These are phyloP conservation scores for Wiebesia pumilae DNA, from an alignment of 1,140 invertebrate species.

Conservation along the genomic window DNA sequence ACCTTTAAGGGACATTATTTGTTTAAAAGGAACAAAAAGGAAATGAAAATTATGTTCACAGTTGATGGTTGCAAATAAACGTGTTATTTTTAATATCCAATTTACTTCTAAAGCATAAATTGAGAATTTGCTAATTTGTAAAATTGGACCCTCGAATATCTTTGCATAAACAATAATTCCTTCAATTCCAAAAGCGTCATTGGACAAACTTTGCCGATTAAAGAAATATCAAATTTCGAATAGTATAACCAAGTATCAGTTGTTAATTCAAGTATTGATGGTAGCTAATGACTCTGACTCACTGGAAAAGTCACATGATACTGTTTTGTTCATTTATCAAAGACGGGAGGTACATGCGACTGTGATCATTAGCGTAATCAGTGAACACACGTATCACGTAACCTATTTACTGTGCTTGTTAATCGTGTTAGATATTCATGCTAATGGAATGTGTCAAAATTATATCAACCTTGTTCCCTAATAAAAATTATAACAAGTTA, in stretches of 20 bases:
- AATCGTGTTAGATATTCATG: not conserved
- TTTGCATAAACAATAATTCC: not conserved
- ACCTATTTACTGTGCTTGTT: not conserved
- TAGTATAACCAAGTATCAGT: not conserved
- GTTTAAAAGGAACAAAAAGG: not conserved
- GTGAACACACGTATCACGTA: not conserved
- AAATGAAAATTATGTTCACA: not conserved
- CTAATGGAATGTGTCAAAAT: too few relatives aligned
- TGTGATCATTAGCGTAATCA: not conserved
- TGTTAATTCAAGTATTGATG: not conserved
- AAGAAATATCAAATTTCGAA: not conserved
- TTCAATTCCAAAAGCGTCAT: not conserved
- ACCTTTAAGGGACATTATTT: not conserved
- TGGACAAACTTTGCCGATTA: not conserved
- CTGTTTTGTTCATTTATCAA: conserved; percentile 3
- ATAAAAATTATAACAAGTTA: not conserved
- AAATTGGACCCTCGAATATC: not conserved
- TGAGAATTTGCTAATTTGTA: not conserved
- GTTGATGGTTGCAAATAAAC: not conserved
- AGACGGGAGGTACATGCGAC: not conserved
- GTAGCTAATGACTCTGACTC: not conserved
- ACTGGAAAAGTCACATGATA: not conserved
- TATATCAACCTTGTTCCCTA: not conserved
- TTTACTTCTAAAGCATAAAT: not conserved
- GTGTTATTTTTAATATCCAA: not conserved